A percentile compares a stretch with the other conserved stretches of the same genome.
These are phyloP conservation scores for Cephonodes hylas DNA, from an alignment of 2,888 invertebrate species.

Conservation along the genomic window DNA sequence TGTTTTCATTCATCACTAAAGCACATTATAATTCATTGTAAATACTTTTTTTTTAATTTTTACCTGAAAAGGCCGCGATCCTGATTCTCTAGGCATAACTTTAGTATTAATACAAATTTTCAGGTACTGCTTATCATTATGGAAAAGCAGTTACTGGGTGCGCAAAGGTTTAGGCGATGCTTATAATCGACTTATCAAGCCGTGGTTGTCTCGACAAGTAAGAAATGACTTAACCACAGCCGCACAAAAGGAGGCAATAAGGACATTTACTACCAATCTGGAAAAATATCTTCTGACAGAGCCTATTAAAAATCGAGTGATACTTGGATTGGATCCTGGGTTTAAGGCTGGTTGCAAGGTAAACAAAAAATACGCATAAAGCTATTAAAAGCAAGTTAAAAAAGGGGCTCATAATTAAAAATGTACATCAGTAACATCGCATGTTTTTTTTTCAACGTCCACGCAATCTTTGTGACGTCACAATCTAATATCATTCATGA, in stretches of 20 bases:
- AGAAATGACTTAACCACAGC: slow-evolving; percentile 86
- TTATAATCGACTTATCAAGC: slow-evolving; percentile 76
- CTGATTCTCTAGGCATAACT: neutral
- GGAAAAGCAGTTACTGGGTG: slow-evolving; percentile 64
- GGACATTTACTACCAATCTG: slow-evolving; percentile 92
- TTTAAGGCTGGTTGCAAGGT: slow-evolving; percentile 94
- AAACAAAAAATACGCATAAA: no score
- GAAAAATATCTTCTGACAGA: slow-evolving; percentile 90
- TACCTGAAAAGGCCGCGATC: neutral
- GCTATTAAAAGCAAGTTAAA: no score
- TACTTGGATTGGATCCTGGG: slow-evolving; percentile 95
- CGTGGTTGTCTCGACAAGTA: slow-evolving; percentile 85
- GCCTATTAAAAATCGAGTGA: slow-evolving; percentile 89
- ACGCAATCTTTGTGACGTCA: no score
- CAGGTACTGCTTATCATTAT: slow-evolving; percentile 66
- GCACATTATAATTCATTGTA: no score
- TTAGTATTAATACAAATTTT: slow-evolving; percentile 15
- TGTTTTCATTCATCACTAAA: no score
- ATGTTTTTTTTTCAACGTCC: no score
- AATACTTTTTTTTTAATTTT: no score
- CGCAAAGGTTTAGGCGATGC: slow-evolving; percentile 67
- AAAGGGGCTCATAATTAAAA: no score
- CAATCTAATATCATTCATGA: no score
- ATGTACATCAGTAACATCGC: no score
- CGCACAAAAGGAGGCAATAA: slow-evolving; percentile 91